Evolutionary conservation across 2,888 invertebrate genomes (phyloP), one percentile per base, ranked within the genome.

Genomic region (Drepanosiphum platanoidis): DNA sequence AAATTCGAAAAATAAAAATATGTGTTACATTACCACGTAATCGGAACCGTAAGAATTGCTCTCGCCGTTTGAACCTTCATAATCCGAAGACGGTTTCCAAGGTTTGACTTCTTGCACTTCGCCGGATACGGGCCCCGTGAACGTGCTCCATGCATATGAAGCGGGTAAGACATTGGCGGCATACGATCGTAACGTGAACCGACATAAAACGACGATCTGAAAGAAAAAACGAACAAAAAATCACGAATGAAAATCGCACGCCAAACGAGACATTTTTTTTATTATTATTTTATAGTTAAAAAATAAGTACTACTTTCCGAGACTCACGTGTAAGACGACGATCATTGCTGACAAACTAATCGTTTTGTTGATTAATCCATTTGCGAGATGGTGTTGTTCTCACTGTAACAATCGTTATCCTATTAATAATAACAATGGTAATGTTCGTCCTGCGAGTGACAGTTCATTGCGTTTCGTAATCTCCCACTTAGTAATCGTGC

Each of bases 61-160:
- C 8, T 66, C 66, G 32, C 32, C 68, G 79, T 79, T 34, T n/a
- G 42, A 18, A 79, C 32, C n/a, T 30, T 91, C 91, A 86, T 91
- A 30, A 90, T 90, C 0, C 86, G 91, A 91, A 0, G 91, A 91
- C 0, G 0, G 90, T 90, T 91, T 91, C 18, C 92, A 91, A 1
- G 93, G 92, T 87, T 91, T 89, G 22, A 93, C 91, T 89, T 92
- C 91, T 11, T 91, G 89, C 72, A 92, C 92, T 88, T 92, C 90
- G 1, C 94, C 94, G 88, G 93, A 93, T 39, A 94, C 94, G 32
- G 95, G 95, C 13, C 94, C 94, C 89, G 92, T 92, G 90, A 94
- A 94, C 87, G 93, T 92, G 88, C 93, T 92, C 89, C 93, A 94
- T 66, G 86, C 68, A 32, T 84, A 84, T 52, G 84, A 77, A n/a